Conservation (phyloP, 2,797 vertebrate genomes). For the Etheostoma perlongum region DNA sequence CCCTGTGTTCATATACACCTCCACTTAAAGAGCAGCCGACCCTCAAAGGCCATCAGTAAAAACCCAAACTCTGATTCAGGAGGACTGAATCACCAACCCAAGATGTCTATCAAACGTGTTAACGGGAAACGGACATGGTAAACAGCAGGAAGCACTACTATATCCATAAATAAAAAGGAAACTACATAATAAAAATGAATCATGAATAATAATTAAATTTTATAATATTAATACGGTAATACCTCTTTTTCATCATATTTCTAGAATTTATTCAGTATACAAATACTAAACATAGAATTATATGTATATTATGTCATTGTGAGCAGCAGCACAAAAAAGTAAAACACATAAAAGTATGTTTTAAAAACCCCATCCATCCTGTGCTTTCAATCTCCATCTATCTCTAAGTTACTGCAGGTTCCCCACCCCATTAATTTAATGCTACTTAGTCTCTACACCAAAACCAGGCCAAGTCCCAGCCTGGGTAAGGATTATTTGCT, state of each 20-base stretch:
- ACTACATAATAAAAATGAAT: slow-evolving; percentile 22
- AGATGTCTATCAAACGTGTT: slow-evolving; percentile 58
- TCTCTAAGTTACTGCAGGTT: slow-evolving; percentile 5
- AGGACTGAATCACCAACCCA: slow-evolving; percentile 59
- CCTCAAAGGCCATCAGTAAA: slow-evolving; percentile 48
- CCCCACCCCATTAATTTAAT: not conserved
- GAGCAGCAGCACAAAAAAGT: slow-evolving; percentile 16
- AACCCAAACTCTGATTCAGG: slow-evolving; percentile 27
- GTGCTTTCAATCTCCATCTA: slow-evolving; percentile 2
- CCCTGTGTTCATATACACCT: slow-evolving; percentile 26
- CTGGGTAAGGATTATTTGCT: slow-evolving; percentile 1
- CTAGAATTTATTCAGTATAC: slow-evolving; percentile 37
- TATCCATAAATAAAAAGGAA: slow-evolving; percentile 22
- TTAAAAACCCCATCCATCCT: slow-evolving; percentile 23
- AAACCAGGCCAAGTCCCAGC: slow-evolving; percentile 23
- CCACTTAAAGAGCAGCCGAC: slow-evolving; percentile 29
- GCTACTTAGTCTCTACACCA: slow-evolving; percentile 10
- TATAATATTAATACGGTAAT: slow-evolving; percentile 30
- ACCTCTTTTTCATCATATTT: slow-evolving; percentile 10
- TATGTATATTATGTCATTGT: slow-evolving; percentile 39
- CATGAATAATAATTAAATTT: slow-evolving; percentile 2
- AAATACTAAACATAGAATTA: slow-evolving; percentile 63
- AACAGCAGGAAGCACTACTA: slow-evolving; percentile 51
- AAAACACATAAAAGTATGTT: slow-evolving; percentile 22
- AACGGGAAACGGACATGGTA: slow-evolving; percentile 31